Evolutionary conservation across 2,113 vertebrate genomes (phyloP), one percentile per base, ranked within the genome.

Genomic region (Myotis lucifugus): DNA sequence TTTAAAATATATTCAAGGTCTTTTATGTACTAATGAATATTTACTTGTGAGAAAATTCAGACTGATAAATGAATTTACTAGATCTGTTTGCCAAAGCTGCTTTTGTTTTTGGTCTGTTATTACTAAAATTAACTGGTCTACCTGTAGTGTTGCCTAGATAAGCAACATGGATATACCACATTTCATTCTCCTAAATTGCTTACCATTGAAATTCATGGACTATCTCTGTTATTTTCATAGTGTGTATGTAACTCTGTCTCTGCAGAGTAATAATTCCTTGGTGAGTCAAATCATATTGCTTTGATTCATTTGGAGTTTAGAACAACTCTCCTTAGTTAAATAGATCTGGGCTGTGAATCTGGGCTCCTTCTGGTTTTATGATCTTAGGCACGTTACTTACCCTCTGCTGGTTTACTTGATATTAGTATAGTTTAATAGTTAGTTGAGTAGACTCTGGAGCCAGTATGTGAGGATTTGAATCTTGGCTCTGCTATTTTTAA

Each of bases 311-410:
- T 85, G 64, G n/a, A 79, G 42, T 79, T 0, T 29, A 72, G n/a
- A 90, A 78, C 5, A 70, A 67, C 13, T 17, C 37, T 78, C 32
- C 17, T 10, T 86, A 50, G 59, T 73, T 79, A 86, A 64, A 29
- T 61, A 72, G 42, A 82, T 86, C 50, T 79, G 46, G 29, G 23
- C 34, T 85, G 0, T 92, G 52, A 73, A 40, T 89, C 23, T 93
- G 42, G 25, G 25, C 46, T 95, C 37, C 34, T 91, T 6, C 19
- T 85, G 46, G 66, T 85, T 93, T 85, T 90, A 54, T 93, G 37
- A 66, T 52, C 21, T 50, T 82, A 90, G 37, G 25, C 42, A 72
- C 90, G n/a, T 93, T 93, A 82, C n/a, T 93, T 86, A 67, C 73
- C 27, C 23, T 93, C 27, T 70, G 11, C 77, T 88, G 32, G 21